Evolutionary conservation across 2,797 vertebrate species (phyloP).

Genomic region (Acrocephalus scirpaceus): DNA sequence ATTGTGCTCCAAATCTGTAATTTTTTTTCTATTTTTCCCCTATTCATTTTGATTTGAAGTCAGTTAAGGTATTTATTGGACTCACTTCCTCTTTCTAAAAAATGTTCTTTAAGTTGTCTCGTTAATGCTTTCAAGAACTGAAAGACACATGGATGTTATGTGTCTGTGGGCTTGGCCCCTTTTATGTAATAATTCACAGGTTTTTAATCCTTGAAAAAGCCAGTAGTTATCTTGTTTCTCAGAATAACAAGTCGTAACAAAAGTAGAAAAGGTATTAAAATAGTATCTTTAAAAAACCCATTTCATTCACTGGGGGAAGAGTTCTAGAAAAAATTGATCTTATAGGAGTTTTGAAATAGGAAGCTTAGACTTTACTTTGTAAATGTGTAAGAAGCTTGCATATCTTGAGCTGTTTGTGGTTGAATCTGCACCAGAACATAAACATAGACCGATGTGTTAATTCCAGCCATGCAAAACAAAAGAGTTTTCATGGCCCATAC

Average conservation of each 20-base stretch:
- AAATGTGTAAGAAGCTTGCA: neutral
- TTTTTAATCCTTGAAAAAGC: neutral
- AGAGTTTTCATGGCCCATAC: neutral
- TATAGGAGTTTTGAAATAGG: neutral
- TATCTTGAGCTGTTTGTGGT: neutral
- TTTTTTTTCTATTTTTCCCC: neutral
- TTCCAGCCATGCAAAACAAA: neutral
- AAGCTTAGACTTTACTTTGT: neutral
- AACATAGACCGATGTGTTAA: rapidly evolving
- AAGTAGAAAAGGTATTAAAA: neutral
- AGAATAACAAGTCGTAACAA: neutral
- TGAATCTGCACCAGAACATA: neutral
- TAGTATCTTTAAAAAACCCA: rapidly evolving
- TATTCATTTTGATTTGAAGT: neutral
- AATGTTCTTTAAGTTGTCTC: neutral
- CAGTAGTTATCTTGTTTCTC: neutral
- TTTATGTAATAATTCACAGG: neutral
- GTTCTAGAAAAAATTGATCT: neutral
- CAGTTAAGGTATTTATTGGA: neutral
- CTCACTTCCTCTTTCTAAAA: rapidly evolving
- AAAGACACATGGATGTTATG: neutral
- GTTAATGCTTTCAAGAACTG: neutral
- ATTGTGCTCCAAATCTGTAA: neutral
- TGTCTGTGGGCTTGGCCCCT: neutral
- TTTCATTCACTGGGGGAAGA: neutral